Evolutionary conservation across 1,140 invertebrate species (phyloP), one percentile per base, ranked within the genome.

Genomic region (Lineus longissimus): DNA sequence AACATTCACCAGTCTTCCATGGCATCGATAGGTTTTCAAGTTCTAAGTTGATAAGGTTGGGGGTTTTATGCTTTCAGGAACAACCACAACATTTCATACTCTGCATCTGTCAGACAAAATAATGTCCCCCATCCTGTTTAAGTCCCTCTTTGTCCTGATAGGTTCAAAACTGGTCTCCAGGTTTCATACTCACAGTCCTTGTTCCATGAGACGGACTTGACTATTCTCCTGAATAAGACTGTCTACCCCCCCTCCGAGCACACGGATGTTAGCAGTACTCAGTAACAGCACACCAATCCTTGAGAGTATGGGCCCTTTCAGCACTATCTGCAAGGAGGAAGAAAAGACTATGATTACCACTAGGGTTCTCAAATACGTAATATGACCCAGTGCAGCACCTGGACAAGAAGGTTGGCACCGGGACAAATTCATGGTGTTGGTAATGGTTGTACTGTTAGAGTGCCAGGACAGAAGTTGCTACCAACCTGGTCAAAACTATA

Each of bases 201-300:
- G 80, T 6, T 87, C 84, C 25, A 90, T 73, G 27, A 88, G 68
- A 74, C 87, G 88, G 76, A 87, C 85, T 15, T 82, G 74, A 9
- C 85, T 85, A 81, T 89, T 88, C 22, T 73, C 57, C 30, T 86
- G 82, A 27, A 86, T 68, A 23, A 90, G 67, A 63, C 79, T 78
- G 36, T 89, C 88, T 0, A 92, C 89, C 81, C 91, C 89, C 22
- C 91, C 91, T 1, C 90, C 90, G 1, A 91, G 71, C 51, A 90
- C 73, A 62, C 84, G 82, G 11, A 92, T 71, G 66, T 88, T 86
- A 41, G 81, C 77, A 58, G 86, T 81, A 68, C 86, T 86, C 31
- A 93, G 78, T 68, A 92, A 80, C 17, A 93, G 73, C 36, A 90
- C 80, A 2, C 90, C 90, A 65, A 85, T 82, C 51, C 90, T 85